Percentiles rank a stretch among this genome's conserved stretches.
These are phyloP conservation scores for Anser cygnoides DNA, from an alignment of 2,113 vertebrate species.

Conservation along the genomic window DNA sequence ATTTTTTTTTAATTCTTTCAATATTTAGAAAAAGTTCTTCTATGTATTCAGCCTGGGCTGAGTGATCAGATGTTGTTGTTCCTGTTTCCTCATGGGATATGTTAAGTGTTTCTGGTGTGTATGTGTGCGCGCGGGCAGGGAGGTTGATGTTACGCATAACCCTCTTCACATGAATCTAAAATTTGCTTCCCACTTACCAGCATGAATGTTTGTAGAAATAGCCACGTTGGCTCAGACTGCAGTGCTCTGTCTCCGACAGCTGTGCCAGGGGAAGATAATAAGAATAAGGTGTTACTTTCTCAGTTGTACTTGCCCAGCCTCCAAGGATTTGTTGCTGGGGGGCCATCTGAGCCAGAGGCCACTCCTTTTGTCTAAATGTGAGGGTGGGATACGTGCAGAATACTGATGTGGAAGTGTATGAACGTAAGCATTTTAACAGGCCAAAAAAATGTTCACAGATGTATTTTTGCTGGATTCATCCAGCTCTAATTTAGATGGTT, in stretches of 20 bases:
- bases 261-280: background rate
- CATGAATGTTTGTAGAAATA: background rate
- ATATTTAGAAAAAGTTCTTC: background rate
- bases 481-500: slow-evolving; percentile 48
- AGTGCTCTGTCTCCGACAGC: background rate
- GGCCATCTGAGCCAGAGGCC: background rate
- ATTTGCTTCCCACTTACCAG: background rate
- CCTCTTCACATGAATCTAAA: background rate
- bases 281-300: background rate
- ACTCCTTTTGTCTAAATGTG: background rate
- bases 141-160: background rate
- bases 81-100: background rate
- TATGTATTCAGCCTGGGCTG: background rate
- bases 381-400: background rate
- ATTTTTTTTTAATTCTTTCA: background rate
- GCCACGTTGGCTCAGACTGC: background rate
- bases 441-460: slow-evolving; percentile 47
- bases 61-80: background rate
- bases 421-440: background rate
- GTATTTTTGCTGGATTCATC: background rate
- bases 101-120: background rate
- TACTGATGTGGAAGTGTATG: background rate
- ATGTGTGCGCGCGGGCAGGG: background rate
- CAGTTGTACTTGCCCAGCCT: background rate
- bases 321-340: background rate